A percentile compares a stretch with the other conserved stretches of the same genome.
phyloP scores from a whole-genome alignment of 2,888 invertebrate species.

The Lycocerus yunnanus region DNA sequence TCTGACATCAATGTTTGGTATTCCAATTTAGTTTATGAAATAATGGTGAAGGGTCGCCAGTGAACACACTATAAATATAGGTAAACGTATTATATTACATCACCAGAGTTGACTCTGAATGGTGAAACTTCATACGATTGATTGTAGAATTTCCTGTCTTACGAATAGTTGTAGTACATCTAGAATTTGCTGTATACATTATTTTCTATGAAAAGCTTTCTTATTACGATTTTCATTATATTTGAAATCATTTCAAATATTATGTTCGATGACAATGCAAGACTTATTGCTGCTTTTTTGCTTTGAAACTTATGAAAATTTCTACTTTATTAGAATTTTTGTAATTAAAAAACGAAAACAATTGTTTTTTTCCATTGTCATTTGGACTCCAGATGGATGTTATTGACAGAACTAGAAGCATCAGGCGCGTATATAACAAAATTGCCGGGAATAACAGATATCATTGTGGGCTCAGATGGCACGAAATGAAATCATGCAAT shows the following conservation, averaged over 20 bases:
- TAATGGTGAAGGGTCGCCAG: neutral
- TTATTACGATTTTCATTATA: neutral
- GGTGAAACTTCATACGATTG: neutral
- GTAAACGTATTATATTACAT: neutral
- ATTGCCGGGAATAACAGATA: slow-evolving; percentile 24
- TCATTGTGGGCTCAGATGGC: slow-evolving; percentile 29
- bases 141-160: neutral
- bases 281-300: neutral
- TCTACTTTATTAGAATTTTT: neutral
- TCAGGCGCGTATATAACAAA: slow-evolving; percentile 13
- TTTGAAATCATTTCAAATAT: neutral
- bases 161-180: neutral
- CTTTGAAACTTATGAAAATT: neutral
- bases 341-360: neutral
- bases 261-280: neutral
- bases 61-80: neutral
- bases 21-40: too few species aligned
- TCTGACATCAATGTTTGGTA: too few species aligned
- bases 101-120: neutral
- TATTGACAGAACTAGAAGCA: slow-evolving; percentile 14
- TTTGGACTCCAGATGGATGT: slow-evolving; percentile 21
- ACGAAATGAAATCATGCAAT: slow-evolving; percentile 32
- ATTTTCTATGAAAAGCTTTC: neutral
- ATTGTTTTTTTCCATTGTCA: slow-evolving; percentile 8
- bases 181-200: neutral